A percentile compares a stretch with the other conserved stretches of the same genome.
These are phyloP conservation scores for Gadus chalcogrammus DNA, from an alignment of 2,113 vertebrate genomes.

Conservation along the genomic window DNA sequence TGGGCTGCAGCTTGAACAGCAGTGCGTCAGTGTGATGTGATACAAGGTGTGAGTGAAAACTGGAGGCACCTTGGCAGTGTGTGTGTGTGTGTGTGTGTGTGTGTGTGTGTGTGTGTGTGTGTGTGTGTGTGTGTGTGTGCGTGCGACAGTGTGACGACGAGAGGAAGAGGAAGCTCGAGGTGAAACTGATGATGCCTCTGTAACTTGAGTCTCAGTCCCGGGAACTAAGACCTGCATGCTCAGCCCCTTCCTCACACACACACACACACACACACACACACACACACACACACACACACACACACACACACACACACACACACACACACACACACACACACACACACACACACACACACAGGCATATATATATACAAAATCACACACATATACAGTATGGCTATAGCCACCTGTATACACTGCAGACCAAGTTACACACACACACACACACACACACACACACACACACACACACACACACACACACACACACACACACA, in stretches of 20 bases:
- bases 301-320: conserved; percentile 12
- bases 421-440: too few relatives aligned
- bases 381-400: neutral
- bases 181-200: conserved; percentile 65
- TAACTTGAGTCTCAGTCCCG: conserved; percentile 62
- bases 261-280: neutral
- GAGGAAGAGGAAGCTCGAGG: conserved; percentile 49
- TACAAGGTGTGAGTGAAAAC: too few relatives aligned
- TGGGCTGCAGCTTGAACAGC: neutral
- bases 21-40: too few relatives aligned
- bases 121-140: conserved; percentile 24
- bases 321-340: conserved; percentile 15
- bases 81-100: conserved; percentile 17
- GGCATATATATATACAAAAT: neutral
- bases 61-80: neutral
- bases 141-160: conserved; percentile 34
- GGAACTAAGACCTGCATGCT: conserved; percentile 48
- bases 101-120: conserved; percentile 18
- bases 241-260: conserved; percentile 36
- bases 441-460: too few relatives aligned
- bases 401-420: too few relatives aligned
- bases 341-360: conserved; percentile 3
- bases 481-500: too few relatives aligned
- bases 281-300: neutral
- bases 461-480: too few relatives aligned